Evolutionary conservation across 2,888 invertebrate genomes (phyloP), one percentile per base, ranked within the genome.

Genomic region (Amaurobius ferox): DNA sequence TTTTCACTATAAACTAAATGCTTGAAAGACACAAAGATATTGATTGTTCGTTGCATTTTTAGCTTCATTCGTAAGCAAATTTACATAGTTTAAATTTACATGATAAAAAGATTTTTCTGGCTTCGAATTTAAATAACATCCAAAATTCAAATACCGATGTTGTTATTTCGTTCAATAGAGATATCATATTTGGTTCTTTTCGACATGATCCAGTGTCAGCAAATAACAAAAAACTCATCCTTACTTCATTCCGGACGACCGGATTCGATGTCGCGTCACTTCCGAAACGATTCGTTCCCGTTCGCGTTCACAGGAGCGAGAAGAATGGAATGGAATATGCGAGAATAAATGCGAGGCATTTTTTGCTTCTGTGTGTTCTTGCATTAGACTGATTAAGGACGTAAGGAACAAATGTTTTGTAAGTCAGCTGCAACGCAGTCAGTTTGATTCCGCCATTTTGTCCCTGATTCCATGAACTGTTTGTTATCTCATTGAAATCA

Each of bases 221-320:
- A 48, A 48, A 35, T 30, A 83, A 81, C 70, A 83, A 83, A 40
- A 68, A 44, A 19, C 61, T 29, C 64, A 64, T 64, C 70, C 76
- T 6, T 3, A 77, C 64, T 72, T 67, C 77, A 77, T 85, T 85
- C 83, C 83, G 77, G 83, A 39, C 77, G 77, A 77, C 77, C 83
- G 83, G 67, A 48, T 78, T 55, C 72, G 83, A 85, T 76, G 77
- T 77, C 71, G 66, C 77, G 83, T 85, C 83, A 85, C 83, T 85
- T 85, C 83, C 83, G 77, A 77, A 67, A 77, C 71, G 72, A 48
- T 85, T 85, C 83, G 55, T 78, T 78, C 77, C 77, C 77, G 76
- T 70, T 85, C 64, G 83, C 72, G 72, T 44, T 62, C 77, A 85
- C 32, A 72, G 71, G 77, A 85, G 83, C 83, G 83, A 71, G 71